Evolutionary conservation across 1,140 invertebrate species (phyloP), one percentile per base, ranked within the genome.

Genomic region (Thaumetopoea pityocampa): DNA sequence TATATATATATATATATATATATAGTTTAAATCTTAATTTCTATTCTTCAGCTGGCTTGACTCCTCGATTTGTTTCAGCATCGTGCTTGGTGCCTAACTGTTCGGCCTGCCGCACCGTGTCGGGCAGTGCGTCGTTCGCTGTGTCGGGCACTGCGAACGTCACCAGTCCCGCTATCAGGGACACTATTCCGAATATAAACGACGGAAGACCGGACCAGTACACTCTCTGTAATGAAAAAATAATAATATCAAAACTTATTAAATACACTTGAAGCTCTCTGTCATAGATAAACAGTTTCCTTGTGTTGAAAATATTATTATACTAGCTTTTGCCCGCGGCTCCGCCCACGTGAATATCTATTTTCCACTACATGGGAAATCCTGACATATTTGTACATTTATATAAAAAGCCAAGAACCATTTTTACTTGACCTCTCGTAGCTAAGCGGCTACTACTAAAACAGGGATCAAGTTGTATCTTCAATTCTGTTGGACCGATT

Each of bases 91-190:
- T 24, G 7, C 69, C 70, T 12, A 74, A 24, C 5, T 23, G 47
- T 33, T 80, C 78, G 1, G 78, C 76, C 41, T 82, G 49, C 3
- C 46, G 47, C 0, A 82, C 65, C 7, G 76, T 82, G 34, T 82
- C 73, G 1, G 78, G 78, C 18, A 82, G 36, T 5, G 69, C 30
- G 9, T 70, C 64, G n/a, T 72, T 64, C 1, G 54, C 59, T 1
- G 72, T 51, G 18, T 82, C 76, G 1, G 76, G 69, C 1, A 78
- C 70, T 4, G 74, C 23, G 6, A 80, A 43, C 0, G 76, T 78
- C 0, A 67, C 40, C 1, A 72, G 19, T 0, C 69, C 73, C 19
- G 71, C 76, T 2, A 78, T 11, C 4, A 74, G 9, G 0, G 77
- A 52, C 0, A 40, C 30, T 4, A 55, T 11, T 0, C 77, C 71